A percentile compares a stretch with the other conserved stretches of the same genome.
These are phyloP conservation scores for Trimorus sp. DNA, from an alignment of 2,888 invertebrate genomes.

Conservation along the genomic window DNA sequence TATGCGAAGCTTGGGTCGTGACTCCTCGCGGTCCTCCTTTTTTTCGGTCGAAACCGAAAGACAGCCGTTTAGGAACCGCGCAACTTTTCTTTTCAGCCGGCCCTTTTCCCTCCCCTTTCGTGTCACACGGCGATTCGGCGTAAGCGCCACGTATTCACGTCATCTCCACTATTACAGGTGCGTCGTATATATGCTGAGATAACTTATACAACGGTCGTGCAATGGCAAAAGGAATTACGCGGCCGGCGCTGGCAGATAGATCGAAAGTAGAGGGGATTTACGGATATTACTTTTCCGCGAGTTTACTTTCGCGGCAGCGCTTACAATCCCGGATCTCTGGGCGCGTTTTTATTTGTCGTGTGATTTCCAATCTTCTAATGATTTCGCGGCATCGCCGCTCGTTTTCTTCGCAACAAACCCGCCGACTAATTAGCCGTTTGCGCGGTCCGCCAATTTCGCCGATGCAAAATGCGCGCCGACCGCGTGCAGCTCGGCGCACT, in stretches of 20 bases:
- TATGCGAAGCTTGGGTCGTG: slow-evolving; percentile 62
- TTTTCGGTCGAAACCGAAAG: no score
- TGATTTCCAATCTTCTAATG: slow-evolving; percentile 39
- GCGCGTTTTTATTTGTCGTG: slow-evolving; percentile 43
- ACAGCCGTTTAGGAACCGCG: no score
- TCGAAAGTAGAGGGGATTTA: slow-evolving; percentile 52
- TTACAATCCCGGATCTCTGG: slow-evolving; percentile 40
- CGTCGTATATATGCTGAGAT: slow-evolving; percentile 44
- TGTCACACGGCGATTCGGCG: slow-evolving; percentile 34
- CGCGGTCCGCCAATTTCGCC: slow-evolving; percentile 3
- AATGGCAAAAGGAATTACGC: slow-evolving; percentile 54
- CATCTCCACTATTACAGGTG: slow-evolving; percentile 45
- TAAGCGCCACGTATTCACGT: slow-evolving; percentile 34
- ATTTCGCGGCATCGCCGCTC: slow-evolving; percentile 20
- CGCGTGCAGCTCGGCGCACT: slow-evolving; percentile 14
- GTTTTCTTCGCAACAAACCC: slow-evolving; percentile 14
- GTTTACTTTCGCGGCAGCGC: slow-evolving; percentile 50
- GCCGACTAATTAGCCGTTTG: slow-evolving; percentile 3
- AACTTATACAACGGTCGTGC: slow-evolving; percentile 41
- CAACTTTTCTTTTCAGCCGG: no score
- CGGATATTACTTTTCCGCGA: slow-evolving; percentile 59
- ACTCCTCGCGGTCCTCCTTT: neutral
- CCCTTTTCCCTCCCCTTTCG: neutral
- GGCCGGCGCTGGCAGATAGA: slow-evolving; percentile 43
- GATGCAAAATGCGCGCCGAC: slow-evolving; percentile 28